Percentiles rank a stretch among this genome's conserved stretches.
These are phyloP conservation scores for Mesorhabditis spiculigera DNA, from an alignment of 2,888 invertebrate species.

Conservation along the genomic window DNA sequence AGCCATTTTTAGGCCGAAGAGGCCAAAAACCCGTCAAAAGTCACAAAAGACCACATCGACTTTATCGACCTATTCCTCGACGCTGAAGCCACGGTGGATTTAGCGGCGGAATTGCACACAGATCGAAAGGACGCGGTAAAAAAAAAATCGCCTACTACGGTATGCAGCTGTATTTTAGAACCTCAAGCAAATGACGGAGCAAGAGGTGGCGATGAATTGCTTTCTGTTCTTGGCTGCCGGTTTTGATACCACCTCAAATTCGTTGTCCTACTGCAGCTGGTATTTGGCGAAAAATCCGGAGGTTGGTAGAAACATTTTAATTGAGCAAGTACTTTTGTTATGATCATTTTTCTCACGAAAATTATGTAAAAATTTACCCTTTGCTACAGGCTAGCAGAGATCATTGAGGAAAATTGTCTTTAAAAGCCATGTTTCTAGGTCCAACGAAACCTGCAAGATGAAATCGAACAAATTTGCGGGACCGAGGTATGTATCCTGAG, in stretches of 20 bases:
- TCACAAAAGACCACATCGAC: constrained; percentile 32
- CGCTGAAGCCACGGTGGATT: constrained; percentile 25
- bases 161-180: constrained; percentile 21
- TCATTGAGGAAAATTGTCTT: too few relatives aligned
- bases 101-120: constrained; percentile 9
- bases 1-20: background rate
- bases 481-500: constrained; percentile 9
- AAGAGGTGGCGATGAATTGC: constrained; percentile 45
- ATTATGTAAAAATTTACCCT: too few relatives aligned
- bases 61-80: constrained; percentile 52
- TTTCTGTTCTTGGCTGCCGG: constrained; percentile 58
- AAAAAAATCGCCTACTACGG: background rate
- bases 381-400: too few relatives aligned
- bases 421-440: too few relatives aligned
- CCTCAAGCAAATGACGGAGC: constrained; percentile 25
- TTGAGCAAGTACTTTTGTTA: too few relatives aligned
- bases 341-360: too few relatives aligned
- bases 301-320: constrained; percentile 15
- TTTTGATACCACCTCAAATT: constrained; percentile 64
- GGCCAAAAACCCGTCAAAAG: constrained; percentile 19
- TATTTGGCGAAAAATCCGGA: constrained; percentile 61
- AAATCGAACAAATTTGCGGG: constrained; percentile 36
- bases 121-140: background rate
- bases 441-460: constrained; percentile 23
- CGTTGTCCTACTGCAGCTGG: constrained; percentile 61